Percentiles rank a stretch among this genome's conserved stretches.
These are phyloP conservation scores for Physocephala rufipes DNA, from an alignment of 2,888 invertebrate species.

Conservation along the genomic window DNA sequence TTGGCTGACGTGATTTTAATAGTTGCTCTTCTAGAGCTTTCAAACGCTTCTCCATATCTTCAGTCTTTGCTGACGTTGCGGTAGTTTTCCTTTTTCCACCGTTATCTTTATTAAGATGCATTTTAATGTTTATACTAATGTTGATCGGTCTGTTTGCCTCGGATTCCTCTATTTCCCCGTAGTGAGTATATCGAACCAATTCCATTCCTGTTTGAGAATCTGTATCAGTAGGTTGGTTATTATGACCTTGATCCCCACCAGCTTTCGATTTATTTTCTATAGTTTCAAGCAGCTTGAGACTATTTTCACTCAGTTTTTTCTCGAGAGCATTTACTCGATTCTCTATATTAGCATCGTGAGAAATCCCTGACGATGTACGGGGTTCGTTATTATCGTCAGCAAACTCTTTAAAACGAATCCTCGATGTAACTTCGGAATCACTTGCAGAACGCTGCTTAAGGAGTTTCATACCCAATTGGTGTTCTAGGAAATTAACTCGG, in stretches of 20 bases:
- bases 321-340: constrained; percentile 58
- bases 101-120: constrained; percentile 54
- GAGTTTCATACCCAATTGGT: constrained; percentile 58
- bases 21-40: constrained; percentile 55
- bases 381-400: constrained; percentile 40
- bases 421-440: constrained; percentile 64
- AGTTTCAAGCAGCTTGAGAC: constrained; percentile 53
- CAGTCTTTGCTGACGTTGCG: constrained; percentile 45
- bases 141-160: constrained; percentile 56
- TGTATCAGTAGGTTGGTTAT: constrained; percentile 43
- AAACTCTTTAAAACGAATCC: constrained; percentile 35
- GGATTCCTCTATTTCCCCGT: constrained; percentile 53
- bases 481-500: constrained; percentile 60
- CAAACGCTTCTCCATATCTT: constrained; percentile 53
- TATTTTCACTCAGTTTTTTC: constrained; percentile 59
- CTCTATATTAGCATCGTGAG: constrained; percentile 47
- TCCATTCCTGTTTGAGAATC: constrained; percentile 53
- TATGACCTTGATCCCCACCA: constrained; percentile 36
- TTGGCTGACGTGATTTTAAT: background rate
- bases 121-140: constrained; percentile 61
- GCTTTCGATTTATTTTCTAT: constrained; percentile 45
- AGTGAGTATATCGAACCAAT: constrained; percentile 56
- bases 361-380: constrained; percentile 46
- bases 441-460: constrained; percentile 64
- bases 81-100: constrained; percentile 43